Evolutionary conservation across 2,113 vertebrate genomes (phyloP).

Genomic region (Copsychus sechellarum): DNA sequence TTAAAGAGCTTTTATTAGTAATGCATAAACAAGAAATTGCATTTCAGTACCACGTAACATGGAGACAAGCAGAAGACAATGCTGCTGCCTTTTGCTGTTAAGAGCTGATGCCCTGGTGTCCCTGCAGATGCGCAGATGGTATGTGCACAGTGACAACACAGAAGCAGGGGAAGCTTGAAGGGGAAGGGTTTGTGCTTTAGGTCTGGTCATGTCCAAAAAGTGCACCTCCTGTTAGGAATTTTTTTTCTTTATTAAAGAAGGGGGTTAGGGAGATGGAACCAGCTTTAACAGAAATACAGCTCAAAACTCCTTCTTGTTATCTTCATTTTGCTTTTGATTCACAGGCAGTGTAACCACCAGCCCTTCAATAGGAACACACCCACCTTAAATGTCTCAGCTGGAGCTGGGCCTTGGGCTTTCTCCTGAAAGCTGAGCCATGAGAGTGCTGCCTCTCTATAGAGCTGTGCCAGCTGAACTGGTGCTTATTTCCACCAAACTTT

Average conservation of each 20-base stretch:
- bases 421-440: not conserved
- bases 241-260: not conserved
- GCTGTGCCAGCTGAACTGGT: not conserved
- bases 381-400: not conserved
- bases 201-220: not conserved
- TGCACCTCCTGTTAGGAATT: not conserved
- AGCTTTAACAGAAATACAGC: not conserved
- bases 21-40: not conserved
- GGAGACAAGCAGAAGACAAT: constrained; percentile 8
- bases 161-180: not conserved
- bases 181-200: not conserved
- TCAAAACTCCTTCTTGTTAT: not conserved
- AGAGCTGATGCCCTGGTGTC: not conserved
- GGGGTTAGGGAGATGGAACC: fast-evolving
- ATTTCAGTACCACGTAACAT: not conserved
- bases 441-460: not conserved
- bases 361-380: fast-evolving
- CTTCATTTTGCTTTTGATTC: not conserved
- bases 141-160: not conserved
- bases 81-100: not conserved
- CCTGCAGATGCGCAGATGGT: not conserved
- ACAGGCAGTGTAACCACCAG: not conserved
- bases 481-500: not conserved
- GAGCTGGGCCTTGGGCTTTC: not conserved
- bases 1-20: constrained; percentile 44